Evolutionary conservation across 1,140 invertebrate species (phyloP).

Genomic region (Leucophenga varia): DNA sequence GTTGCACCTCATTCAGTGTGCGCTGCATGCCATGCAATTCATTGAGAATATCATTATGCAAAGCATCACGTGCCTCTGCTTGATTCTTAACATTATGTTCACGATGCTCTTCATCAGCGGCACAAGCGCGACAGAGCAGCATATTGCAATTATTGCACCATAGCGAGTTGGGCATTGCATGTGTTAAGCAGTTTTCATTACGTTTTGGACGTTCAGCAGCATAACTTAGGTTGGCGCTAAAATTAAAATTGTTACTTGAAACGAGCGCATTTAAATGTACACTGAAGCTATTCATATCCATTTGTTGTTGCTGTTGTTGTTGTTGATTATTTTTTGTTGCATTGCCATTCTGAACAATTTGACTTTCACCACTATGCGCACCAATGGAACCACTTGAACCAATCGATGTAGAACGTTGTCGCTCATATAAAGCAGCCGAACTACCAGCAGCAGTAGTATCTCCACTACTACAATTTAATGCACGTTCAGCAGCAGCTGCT

Average conservation of each 20-base stretch:
- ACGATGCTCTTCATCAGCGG: constrained; percentile 64
- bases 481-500: background rate
- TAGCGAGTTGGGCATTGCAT: constrained; percentile 70
- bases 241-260: background rate
- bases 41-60: constrained; percentile 65
- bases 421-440: background rate
- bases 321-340: no score
- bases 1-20: constrained; percentile 65
- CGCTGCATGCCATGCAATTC: constrained; percentile 59
- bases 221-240: background rate
- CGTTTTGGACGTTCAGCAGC: constrained; percentile 1
- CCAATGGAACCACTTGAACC: constrained; percentile 5
- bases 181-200: constrained; percentile 69
- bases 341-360: no score
- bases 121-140: constrained; percentile 68
- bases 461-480: background rate
- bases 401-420: constrained; percentile 15
- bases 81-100: constrained; percentile 69
- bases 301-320: no score
- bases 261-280: no score
- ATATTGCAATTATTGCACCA: constrained; percentile 72
- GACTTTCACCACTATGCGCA: background rate
- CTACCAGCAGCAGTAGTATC: background rate
- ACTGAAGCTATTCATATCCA: no score
- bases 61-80: constrained; percentile 67